Evolutionary conservation across 2,888 invertebrate genomes (phyloP), one percentile per base, ranked within the genome.

Genomic region (Eupithecia pulchellata): DNA sequence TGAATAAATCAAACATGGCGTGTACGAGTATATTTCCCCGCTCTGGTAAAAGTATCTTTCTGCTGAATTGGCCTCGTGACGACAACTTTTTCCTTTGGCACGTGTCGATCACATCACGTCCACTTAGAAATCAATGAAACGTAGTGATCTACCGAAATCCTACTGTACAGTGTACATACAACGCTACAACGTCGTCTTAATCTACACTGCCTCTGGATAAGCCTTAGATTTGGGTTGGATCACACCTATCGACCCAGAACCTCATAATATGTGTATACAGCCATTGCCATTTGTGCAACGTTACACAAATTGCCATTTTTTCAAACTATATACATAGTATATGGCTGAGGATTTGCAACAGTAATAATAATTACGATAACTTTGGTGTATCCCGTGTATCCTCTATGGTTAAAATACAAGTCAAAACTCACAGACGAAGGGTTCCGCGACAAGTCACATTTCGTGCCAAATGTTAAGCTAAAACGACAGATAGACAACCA

Each of bases 121-220:
- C 25, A 52, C 25, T 52, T 25, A 25, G 52, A 25, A 47, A 52
- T 52, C 25, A 52, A 52, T 52, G 52, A 25, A 52, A 52, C 52
- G 52, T 11, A 47, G 47, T 47, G 42, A 47, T 42, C 42, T 42
- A 47, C 47, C 20, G 25, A 25, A 52, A 57, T 57, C 57, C 57
- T 29, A 29, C 29, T 29, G 25, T 29, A 57, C 57, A 57, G n/a
- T n/a, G n/a, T n/a, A n/a, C n/a, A n/a, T n/a, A n/a, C n/a, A n/a
- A n/a, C n/a, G n/a, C n/a, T n/a, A n/a, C 29, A 57, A 57, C 57
- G 17, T 27, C 55, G 55, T 57, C 57, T 57, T 57, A 57, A 57
- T 57, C 57, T 29, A 29, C 29, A 57, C 57, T 29, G 57, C 57
- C 8, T 57, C 57, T 14, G 8, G 57, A 29, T 57, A 29, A 57